These are phyloP conservation scores for Drosophila gaucha DNA, from an alignment of 2,888 invertebrate genomes.

Conservation along the genomic window DNA sequence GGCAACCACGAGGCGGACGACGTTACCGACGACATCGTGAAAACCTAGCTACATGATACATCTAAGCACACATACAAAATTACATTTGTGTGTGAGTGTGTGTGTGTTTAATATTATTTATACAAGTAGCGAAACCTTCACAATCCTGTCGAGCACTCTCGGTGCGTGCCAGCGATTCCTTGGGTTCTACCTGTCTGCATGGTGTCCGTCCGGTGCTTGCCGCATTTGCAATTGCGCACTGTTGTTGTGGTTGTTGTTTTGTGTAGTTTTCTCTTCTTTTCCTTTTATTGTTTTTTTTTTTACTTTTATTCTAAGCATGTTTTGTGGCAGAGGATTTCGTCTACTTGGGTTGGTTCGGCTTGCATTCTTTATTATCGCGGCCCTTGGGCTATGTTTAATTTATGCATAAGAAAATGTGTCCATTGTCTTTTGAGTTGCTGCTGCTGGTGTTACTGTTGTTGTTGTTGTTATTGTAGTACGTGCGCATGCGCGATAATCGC, in stretches of 20 bases:
- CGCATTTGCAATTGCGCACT: slow-evolving; percentile 54
- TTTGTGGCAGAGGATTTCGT: slow-evolving; percentile 47
- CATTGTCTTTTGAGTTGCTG: slow-evolving; percentile 67
- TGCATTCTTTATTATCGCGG: slow-evolving; percentile 73
- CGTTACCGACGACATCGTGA: slow-evolving; percentile 39
- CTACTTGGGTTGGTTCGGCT: slow-evolving; percentile 21
- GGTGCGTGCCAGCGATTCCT: slow-evolving; percentile 25
- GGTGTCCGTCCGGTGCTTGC: slow-evolving; percentile 23
- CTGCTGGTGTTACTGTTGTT: slow-evolving; percentile 18
- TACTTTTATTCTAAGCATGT: slow-evolving; percentile 77
- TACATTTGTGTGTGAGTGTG: background rate
- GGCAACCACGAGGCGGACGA: slow-evolving; percentile 24
- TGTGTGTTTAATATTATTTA: slow-evolving; percentile 46
- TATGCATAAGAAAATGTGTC: slow-evolving; percentile 69
- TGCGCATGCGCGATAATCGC: slow-evolving; percentile 82
- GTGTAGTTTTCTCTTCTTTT: slow-evolving; percentile 35
- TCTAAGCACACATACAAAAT: background rate
- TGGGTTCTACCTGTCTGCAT: slow-evolving; percentile 48
- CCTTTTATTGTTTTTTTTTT: slow-evolving; percentile 21
- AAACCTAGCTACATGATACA: slow-evolving; percentile 18
- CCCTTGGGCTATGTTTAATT: slow-evolving; percentile 63
- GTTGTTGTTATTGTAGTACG: slow-evolving; percentile 55
- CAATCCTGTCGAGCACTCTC: slow-evolving; percentile 42
- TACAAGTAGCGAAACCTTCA: slow-evolving; percentile 47
- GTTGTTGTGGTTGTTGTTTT: slow-evolving; percentile 21